These are phyloP conservation scores for Leptothorax acervorum DNA, from an alignment of 2,888 invertebrate species.

Conservation along the genomic window DNA sequence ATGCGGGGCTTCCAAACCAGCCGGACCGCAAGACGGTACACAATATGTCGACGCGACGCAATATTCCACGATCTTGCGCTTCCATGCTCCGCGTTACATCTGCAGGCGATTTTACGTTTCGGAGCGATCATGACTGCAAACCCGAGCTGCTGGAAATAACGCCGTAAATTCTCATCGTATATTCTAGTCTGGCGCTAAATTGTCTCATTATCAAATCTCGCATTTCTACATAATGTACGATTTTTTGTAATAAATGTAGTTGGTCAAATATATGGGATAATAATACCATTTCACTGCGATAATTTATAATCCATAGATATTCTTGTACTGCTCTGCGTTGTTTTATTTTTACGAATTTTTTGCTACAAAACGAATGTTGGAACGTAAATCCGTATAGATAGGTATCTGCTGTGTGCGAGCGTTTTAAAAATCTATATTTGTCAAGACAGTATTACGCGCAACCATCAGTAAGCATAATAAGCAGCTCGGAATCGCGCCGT, in stretches of 20 bases:
- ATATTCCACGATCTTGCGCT: conserved; percentile 39
- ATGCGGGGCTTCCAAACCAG: conserved; percentile 69
- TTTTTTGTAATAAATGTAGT: not conserved
- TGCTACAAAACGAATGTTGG: not conserved
- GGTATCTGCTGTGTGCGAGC: not conserved
- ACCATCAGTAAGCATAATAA: conserved; percentile 61
- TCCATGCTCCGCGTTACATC: conserved; percentile 14
- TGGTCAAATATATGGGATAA: not conserved
- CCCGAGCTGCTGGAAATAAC: not conserved
- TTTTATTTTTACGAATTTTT: not conserved
- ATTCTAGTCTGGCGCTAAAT: not conserved
- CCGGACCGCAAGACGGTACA: conserved; percentile 62
- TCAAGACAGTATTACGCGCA: conserved; percentile 56
- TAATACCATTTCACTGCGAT: not conserved
- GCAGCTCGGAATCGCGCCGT: conserved; percentile 50
- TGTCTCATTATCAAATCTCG: conserved; percentile 33
- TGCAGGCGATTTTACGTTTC: conserved; percentile 24
- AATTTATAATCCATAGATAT: not conserved
- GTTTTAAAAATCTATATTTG: conserved; percentile 43
- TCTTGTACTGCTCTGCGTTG: not conserved
- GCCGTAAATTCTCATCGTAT: no score
- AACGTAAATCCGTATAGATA: not conserved
- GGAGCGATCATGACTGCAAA: conserved; percentile 16
- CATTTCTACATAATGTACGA: not conserved
- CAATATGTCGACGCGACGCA: conserved; percentile 34